phyloP scores from a whole-genome alignment of 2,113 vertebrate genomes.

The Strix uralensis region DNA sequence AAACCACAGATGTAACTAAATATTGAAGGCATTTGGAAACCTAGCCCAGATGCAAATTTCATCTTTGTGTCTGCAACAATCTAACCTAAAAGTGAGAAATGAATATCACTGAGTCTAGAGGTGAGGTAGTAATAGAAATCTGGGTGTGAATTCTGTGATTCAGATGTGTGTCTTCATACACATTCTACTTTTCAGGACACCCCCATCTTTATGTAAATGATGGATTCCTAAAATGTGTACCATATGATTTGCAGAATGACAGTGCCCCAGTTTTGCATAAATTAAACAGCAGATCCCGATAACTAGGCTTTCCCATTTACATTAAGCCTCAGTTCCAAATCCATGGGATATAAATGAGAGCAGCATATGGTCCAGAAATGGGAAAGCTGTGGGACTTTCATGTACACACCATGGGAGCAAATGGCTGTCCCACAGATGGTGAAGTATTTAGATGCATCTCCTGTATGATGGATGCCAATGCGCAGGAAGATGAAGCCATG shows the following conservation, averaged over 20 bases:
- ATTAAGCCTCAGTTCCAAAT: constrained; percentile 52
- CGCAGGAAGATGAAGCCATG: background rate
- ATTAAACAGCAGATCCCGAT: constrained; percentile 18
- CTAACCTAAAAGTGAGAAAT: background rate
- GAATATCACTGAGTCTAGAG: background rate
- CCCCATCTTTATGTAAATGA: background rate
- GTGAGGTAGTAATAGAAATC: background rate
- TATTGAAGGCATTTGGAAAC: constrained; percentile 3
- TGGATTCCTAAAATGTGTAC: background rate
- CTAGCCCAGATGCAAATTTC: background rate
- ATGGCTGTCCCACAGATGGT: constrained; percentile 62
- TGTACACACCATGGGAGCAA: constrained; percentile 55
- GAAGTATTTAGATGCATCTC: background rate
- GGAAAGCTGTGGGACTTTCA: constrained; percentile 58
- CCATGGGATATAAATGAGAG: constrained; percentile 58
- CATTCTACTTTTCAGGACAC: background rate
- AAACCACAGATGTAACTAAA: background rate
- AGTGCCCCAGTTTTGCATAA: constrained; percentile 29
- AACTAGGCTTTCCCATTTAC: constrained; percentile 40
- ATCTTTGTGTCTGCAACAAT: background rate
- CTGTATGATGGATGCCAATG: constrained; percentile 24
- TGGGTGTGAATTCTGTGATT: background rate
- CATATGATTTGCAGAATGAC: constrained; percentile 29
- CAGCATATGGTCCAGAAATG: constrained; percentile 60
- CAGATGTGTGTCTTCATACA: background rate